Percentiles rank a stretch among this genome's conserved stretches.
Evolutionary conservation across 2,888 invertebrate species (phyloP).

Genomic region (Leucophenga maculata): DNA sequence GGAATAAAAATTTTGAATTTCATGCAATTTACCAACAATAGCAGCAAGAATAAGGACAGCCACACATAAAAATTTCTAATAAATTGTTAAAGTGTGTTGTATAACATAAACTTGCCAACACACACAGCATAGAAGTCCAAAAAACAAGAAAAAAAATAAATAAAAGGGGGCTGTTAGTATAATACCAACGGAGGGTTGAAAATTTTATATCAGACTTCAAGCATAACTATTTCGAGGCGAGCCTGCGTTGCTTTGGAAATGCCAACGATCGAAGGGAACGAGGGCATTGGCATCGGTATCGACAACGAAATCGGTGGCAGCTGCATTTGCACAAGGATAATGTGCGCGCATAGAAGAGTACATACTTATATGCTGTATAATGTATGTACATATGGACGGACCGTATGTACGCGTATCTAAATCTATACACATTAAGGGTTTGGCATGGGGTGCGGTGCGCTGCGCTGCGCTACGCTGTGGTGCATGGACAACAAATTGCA

Average conservation of each 20-base stretch:
- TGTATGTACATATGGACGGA: too few relatives aligned
- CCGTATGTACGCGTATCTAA: neutral
- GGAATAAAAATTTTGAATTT: constrained; percentile 34
- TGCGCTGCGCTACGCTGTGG: neutral
- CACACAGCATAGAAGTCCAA: constrained; percentile 21
- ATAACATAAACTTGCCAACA: neutral
- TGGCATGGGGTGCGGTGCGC: neutral
- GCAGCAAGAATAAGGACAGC: neutral
- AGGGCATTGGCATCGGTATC: constrained; percentile 10
- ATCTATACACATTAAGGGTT: neutral
- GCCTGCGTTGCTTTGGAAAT: constrained; percentile 43
- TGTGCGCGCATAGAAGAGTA: constrained; percentile 10
- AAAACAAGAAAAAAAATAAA: constrained; percentile 43
- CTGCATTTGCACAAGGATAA: constrained; percentile 23
- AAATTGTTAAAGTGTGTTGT: constrained; percentile 34
- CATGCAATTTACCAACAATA: constrained; percentile 22
- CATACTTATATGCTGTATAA: neutral
- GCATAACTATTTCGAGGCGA: constrained; percentile 47
- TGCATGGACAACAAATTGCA: neutral
- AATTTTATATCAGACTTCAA: constrained; percentile 33
- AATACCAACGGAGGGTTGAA: constrained; percentile 49
- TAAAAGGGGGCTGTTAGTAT: constrained; percentile 31
- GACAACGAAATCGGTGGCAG: neutral
- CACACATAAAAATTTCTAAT: constrained; percentile 33
- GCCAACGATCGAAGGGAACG: constrained; percentile 37